Evolutionary conservation across 1,140 invertebrate species (phyloP), one percentile per base, ranked within the genome.

Genomic region (Palaemon carinicauda): DNA sequence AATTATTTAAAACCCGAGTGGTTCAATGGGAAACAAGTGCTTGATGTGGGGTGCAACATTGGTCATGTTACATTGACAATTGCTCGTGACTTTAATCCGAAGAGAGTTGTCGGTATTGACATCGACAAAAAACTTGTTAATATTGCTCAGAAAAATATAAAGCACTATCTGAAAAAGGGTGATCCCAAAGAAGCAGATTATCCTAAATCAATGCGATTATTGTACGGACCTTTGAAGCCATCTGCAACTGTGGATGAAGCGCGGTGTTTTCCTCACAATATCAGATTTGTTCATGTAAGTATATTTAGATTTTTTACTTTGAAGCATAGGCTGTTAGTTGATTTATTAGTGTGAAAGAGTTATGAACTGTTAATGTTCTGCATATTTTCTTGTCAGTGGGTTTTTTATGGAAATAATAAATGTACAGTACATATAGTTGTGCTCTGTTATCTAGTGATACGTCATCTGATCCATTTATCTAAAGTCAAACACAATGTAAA

Each of bases 1-100:
- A 94, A 94, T 88, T 94, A 95, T 77, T 96, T 99, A 87, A 94
- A 96, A 88, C 92, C 94, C 65, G 95, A 98, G 89, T 93, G 98
- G 90, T 99, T 99, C 91, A 92, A 95, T 87, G 94, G 95, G 17
- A 98, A 98, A 92, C 96, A 98, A 92, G 95, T 99, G 29, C 93
- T 99, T 56, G 98, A 99, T 91, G 97, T 99, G 91, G 98, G 98
- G 14, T 99, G 98, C 91, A 99, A 99, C 93, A 96, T 97, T 89
- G 98, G 98, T 3, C 96, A 98, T 91, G 94, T 99, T 71, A 98
- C 98, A 3, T 90, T 95, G 12, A 90, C 91, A 1, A 93, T 99
- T 74, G 98, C 97, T 0, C 93, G 96, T 88, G 95, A 98, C 90
- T 95, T 97, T 90, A 93, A 94, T 51, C 97, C 98, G 3, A 94